A percentile compares a stretch with the other conserved stretches of the same genome.
These are phyloP conservation scores for Agonopterix subpropinquella DNA, from an alignment of 2,888 invertebrate genomes.

Conservation along the genomic window DNA sequence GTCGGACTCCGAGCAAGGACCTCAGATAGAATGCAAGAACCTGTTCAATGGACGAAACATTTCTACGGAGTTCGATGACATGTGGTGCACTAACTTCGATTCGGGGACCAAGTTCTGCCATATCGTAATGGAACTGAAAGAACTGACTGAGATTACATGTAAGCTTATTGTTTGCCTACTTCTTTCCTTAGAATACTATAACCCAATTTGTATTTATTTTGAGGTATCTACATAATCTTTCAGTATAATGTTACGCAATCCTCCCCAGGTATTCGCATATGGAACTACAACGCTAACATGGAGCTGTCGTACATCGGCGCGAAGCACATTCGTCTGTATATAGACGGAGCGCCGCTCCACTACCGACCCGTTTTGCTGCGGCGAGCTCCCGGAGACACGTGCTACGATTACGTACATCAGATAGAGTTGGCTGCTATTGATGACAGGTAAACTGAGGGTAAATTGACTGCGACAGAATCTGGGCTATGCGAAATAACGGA, in stretches of 20 bases:
- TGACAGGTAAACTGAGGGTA: slow-evolving; percentile 35
- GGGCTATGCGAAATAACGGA: neutral
- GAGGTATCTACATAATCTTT: too few relatives aligned
- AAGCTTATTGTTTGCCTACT: slow-evolving; percentile 15
- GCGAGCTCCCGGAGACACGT: slow-evolving; percentile 84
- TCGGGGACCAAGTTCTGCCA: slow-evolving; percentile 49
- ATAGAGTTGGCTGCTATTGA: slow-evolving; percentile 53
- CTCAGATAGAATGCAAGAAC: slow-evolving; percentile 57
- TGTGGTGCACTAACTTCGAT: slow-evolving; percentile 76
- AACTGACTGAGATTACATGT: slow-evolving; percentile 57
- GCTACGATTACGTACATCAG: slow-evolving; percentile 87
- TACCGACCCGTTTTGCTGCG: slow-evolving; percentile 67
- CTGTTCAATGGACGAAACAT: slow-evolving; percentile 82
- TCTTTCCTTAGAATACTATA: too few relatives aligned
- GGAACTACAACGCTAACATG: slow-evolving; percentile 88
- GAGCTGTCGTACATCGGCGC: slow-evolving; percentile 81
- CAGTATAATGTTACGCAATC: too few relatives aligned
- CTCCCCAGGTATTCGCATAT: slow-evolving; percentile 77
- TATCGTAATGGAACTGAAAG: slow-evolving; percentile 51
- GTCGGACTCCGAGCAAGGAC: slow-evolving; percentile 18
- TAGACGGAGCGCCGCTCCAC: slow-evolving; percentile 53
- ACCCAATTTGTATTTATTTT: too few relatives aligned
- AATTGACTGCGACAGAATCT: neutral
- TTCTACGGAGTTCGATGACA: slow-evolving; percentile 79
- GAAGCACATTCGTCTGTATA: slow-evolving; percentile 55